Percentiles rank a stretch among this genome's conserved stretches.
These are phyloP conservation scores for Ageneiosus marmoratus DNA, from an alignment of 2,113 vertebrate genomes.

Conservation along the genomic window DNA sequence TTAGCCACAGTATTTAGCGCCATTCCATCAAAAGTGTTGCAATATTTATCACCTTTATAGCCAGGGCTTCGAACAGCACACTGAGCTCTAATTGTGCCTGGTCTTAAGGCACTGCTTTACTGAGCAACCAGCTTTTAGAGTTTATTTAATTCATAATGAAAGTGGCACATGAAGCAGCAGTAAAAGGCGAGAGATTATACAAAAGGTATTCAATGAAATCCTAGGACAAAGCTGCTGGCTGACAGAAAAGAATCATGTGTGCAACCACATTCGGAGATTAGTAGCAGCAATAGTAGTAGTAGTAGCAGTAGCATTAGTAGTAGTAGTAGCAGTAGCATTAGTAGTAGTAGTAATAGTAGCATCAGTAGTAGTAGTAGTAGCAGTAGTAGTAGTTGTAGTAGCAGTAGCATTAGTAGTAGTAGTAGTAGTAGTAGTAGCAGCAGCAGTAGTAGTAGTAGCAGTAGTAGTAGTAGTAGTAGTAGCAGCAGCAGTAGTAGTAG, in stretches of 20 bases:
- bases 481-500: no score
- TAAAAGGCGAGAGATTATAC: conserved; percentile 39
- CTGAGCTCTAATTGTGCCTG: conserved; percentile 36
- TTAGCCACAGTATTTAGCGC: conserved; percentile 32
- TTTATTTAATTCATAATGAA: conserved; percentile 53
- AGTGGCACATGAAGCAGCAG: conserved; percentile 47
- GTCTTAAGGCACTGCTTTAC: conserved; percentile 29
- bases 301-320: no score
- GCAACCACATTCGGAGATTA: conserved; percentile 4
- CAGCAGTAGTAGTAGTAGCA: no score
- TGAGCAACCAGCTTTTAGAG: conserved; percentile 32
- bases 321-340: no score
- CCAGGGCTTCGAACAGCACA: conserved; percentile 39
- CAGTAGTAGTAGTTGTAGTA: no score
- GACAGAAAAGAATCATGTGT: conserved; percentile 12
- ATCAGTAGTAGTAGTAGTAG: no score
- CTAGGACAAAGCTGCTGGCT: conserved; percentile 43
- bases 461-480: no score
- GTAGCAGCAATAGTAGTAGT: no score
- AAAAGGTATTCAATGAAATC: conserved; percentile 45
- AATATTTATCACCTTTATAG: conserved; percentile 50
- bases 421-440: no score
- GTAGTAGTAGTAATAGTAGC: no score
- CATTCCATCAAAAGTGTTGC: conserved; percentile 23
- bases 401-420: no score